Conservation (phyloP, 2,113 vertebrate species). For the Tragelaphus strepsiceros region DNA sequence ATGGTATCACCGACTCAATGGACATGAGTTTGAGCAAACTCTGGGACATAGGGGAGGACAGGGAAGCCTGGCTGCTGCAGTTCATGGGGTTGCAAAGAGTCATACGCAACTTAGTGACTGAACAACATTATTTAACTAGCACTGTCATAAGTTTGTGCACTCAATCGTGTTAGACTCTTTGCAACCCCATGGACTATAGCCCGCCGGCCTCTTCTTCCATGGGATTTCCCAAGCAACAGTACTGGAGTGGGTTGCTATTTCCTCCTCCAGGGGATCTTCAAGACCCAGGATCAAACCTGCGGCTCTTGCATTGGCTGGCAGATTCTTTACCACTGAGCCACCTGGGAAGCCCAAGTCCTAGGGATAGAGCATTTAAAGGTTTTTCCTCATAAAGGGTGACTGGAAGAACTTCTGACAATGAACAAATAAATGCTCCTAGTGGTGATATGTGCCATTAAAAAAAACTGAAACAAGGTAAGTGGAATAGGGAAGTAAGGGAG, state of each 20-base stretch:
- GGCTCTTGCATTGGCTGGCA: background rate
- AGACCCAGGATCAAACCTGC: background rate
- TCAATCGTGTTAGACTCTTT: background rate
- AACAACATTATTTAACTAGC: background rate
- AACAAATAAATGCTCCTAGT: background rate
- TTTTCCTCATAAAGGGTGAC: background rate
- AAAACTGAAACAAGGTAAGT: background rate
- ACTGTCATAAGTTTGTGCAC: background rate
- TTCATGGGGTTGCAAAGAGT: background rate
- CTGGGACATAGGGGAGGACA: background rate
- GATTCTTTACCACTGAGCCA: background rate
- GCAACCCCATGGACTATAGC: background rate
- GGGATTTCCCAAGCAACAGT: background rate
- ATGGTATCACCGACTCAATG: background rate
- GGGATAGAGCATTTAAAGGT: background rate
- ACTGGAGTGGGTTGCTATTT: background rate
- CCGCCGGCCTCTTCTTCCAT: background rate
- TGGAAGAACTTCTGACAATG: background rate
- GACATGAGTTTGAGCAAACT: background rate
- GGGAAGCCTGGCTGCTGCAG: background rate
- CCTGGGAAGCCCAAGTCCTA: background rate
- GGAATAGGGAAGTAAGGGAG: background rate
- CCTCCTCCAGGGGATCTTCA: background rate
- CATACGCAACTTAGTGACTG: background rate
- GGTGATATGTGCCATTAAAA: background rate